Percentiles rank a stretch among this genome's conserved stretches.
These are phyloP conservation scores for Girardia tigrina DNA, from an alignment of 2,888 invertebrate genomes.

Conservation along the genomic window DNA sequence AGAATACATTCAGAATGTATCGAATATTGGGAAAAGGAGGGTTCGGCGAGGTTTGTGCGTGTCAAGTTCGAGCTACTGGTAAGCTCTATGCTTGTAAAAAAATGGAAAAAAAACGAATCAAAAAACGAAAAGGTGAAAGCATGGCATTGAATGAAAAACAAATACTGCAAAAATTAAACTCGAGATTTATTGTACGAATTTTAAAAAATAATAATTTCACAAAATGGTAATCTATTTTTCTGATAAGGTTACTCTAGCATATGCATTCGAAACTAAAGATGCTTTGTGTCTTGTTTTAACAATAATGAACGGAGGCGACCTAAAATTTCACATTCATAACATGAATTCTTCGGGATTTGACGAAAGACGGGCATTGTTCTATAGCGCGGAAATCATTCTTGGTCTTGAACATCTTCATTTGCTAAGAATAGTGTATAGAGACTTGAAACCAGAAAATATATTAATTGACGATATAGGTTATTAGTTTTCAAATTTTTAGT, in stretches of 20 bases:
- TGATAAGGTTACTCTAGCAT: slow-evolving; percentile 74
- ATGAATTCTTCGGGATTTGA: slow-evolving; percentile 77
- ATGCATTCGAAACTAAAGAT: slow-evolving; percentile 98
- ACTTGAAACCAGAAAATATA: slow-evolving; percentile 99
- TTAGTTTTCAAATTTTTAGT: slow-evolving; percentile 35
- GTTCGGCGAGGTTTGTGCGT: slow-evolving; percentile 92
- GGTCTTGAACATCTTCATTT: slow-evolving; percentile 82
- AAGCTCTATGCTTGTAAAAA: slow-evolving; percentile 99
- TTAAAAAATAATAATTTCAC: neutral
- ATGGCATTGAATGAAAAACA: slow-evolving; percentile 98
- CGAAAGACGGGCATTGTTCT: slow-evolving; percentile 72
- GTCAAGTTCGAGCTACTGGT: slow-evolving; percentile 78
- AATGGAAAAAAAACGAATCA: slow-evolving; percentile 92
- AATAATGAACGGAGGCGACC: slow-evolving; percentile 97
- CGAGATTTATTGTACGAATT: slow-evolving; percentile 69
- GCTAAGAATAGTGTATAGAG: slow-evolving; percentile 84
- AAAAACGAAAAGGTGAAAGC: slow-evolving; percentile 93
- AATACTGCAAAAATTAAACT: slow-evolving; percentile 91
- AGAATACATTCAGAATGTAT: slow-evolving; percentile 98
- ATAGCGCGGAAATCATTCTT: slow-evolving; percentile 83
- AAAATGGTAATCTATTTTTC: neutral
- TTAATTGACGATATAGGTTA: slow-evolving; percentile 77
- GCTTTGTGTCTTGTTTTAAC: slow-evolving; percentile 91
- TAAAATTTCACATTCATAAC: slow-evolving; percentile 98
- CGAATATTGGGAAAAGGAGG: slow-evolving; percentile 95